Conservation (phyloP, 1,140 invertebrate genomes). For the Panagrolaimus sp. region DNA sequence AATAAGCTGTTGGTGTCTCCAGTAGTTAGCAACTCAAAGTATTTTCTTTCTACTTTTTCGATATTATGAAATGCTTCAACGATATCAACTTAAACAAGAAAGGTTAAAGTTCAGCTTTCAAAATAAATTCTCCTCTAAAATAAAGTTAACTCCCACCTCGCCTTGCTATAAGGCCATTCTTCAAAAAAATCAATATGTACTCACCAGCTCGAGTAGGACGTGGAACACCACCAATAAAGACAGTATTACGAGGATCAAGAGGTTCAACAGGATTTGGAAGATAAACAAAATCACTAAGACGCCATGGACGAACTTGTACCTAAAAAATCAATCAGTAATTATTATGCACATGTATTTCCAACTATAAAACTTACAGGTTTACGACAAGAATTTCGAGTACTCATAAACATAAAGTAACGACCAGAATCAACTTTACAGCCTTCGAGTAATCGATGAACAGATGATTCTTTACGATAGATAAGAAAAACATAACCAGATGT, state of each 20-base stretch:
- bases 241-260: conserved; percentile 92
- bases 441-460: conserved; percentile 91
- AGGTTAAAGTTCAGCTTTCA: too few species aligned
- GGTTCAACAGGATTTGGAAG: conserved; percentile 93
- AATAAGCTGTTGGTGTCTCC: too few species aligned
- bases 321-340: conserved; percentile 35
- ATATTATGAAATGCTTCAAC: too few species aligned
- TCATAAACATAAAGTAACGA: conserved; percentile 93
- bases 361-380: conserved; percentile 74
- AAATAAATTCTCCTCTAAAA: too few species aligned
- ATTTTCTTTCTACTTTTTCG: too few species aligned
- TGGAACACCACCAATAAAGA: conserved; percentile 98
- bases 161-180: too few species aligned
- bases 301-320: conserved; percentile 97
- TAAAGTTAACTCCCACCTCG: too few species aligned
- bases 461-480: conserved; percentile 81
- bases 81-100: too few species aligned
- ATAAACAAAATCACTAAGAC: conserved; percentile 92
- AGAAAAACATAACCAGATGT: conserved; percentile 65
- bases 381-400: conserved; percentile 96
- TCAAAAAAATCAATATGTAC: too few species aligned
- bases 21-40: too few species aligned
- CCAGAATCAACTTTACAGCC: conserved; percentile 95
- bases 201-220: conserved; percentile 79
- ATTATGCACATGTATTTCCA: too few species aligned